Percentiles rank a stretch among this genome's conserved stretches.
Conservation (phyloP, 2,888 invertebrate species). For the Caenorhabditis becei region DNA sequence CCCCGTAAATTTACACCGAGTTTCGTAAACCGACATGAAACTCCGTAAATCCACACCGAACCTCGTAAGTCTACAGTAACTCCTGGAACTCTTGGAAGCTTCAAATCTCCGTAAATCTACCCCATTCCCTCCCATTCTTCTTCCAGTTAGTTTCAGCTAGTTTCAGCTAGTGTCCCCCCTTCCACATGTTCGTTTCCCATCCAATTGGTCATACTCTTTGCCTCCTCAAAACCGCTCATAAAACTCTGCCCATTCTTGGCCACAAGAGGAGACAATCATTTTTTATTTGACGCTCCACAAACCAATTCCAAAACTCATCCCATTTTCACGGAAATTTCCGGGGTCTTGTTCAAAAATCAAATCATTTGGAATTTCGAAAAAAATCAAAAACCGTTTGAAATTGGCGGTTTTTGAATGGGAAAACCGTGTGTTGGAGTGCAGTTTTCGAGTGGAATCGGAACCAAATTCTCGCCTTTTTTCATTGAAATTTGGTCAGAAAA, state of each 20-base stretch:
- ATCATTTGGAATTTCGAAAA: too few species aligned
- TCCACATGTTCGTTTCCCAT: neutral
- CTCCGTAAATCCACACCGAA: too few species aligned
- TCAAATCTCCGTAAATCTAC: too few species aligned
- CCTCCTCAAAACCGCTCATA: neutral
- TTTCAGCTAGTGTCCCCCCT: neutral
- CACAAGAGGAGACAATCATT: constrained; percentile 2
- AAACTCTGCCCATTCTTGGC: neutral
- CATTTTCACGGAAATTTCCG: too few species aligned
- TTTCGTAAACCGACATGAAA: too few species aligned
- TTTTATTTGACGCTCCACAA: neutral
- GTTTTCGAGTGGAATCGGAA: constrained; percentile 38
- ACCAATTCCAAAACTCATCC: too few species aligned
- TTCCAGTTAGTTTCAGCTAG: too few species aligned
- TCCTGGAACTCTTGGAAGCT: too few species aligned
- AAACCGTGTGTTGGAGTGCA: neutral
- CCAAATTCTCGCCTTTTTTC: neutral
- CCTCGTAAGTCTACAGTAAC: too few species aligned
- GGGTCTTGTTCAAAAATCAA: neutral
- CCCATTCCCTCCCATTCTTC: too few species aligned
- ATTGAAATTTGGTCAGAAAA: constrained; percentile 16
- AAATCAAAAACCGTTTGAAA: too few species aligned
- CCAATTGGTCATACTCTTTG: neutral
- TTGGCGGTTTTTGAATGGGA: neutral
- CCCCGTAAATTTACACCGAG: too few species aligned